Evolutionary conservation across 1,140 invertebrate species (phyloP), one percentile per base, ranked within the genome.

Genomic region (Aphelinus atriplicis): DNA sequence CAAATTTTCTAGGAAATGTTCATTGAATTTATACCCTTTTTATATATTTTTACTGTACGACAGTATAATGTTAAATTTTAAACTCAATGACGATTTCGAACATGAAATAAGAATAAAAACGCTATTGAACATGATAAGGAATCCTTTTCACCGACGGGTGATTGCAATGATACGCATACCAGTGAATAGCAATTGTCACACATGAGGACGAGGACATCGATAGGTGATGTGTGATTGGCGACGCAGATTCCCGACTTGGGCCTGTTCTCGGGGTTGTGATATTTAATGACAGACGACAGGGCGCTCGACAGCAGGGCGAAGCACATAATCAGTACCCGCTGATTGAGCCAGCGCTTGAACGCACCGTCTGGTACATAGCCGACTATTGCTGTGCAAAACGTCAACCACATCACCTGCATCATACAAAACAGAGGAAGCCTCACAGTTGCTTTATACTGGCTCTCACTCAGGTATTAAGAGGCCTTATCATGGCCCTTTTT

Each of bases 211-310:
- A 99, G 91, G 58, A 97, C 97, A 89, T 99, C 98, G 78, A 99
- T 98, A 1, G 98, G 98, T 73, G 97, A 98, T 1, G 98, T 99
- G 87, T 99, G 98, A 90, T 99, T 99, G 64, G 98, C 98, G 42
- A 99, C 98, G 89, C 98, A 99, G 81, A 99, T 99, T 51, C 97
- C 97, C 71, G 88, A 89, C 74, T 90, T 89, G 47, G 96, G 95
- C 77, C 90, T 91, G 87, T 97, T 95, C 82, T 95, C 91, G 61
- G 90, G 86, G 85, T 96, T 95, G 88, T 98, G 96, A 88, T 97
- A 98, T 43, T 91, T 95, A 75, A 98, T 94, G 78, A 97, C 95
- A 56, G 95, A 92, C 5, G 95, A 96, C 66, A 98, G 91, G 50
- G 95, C 94, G 64, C 95, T 92, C 60, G 95, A 95, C 64, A 97